Conservation (phyloP, 2,888 invertebrate genomes). For the Endomychus coccineus region DNA sequence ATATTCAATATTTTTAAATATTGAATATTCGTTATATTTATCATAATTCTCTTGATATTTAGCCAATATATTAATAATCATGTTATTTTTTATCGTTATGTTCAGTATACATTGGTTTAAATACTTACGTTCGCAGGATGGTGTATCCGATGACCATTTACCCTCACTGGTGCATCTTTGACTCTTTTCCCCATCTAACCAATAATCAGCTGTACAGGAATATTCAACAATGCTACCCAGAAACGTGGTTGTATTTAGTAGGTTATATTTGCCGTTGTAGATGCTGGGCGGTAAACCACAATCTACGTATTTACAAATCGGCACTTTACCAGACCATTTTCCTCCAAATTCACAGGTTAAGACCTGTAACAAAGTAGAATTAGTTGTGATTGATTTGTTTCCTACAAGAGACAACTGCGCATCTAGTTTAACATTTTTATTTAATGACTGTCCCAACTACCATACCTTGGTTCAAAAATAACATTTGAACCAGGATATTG, state of each 20-base stretch:
- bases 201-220: constrained; percentile 73
- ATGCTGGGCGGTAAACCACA: constrained; percentile 77
- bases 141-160: constrained; percentile 80
- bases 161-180: constrained; percentile 75
- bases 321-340: constrained; percentile 72
- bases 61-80: no score
- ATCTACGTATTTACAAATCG: constrained; percentile 79
- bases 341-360: constrained; percentile 81
- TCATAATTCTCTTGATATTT: no score
- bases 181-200: constrained; percentile 64
- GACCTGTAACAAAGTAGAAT: constrained; percentile 46
- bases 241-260: constrained; percentile 74
- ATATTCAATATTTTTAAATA: no score
- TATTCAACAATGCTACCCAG: constrained; percentile 74
- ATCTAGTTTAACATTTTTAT: no score
- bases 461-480: no score
- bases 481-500: no score
- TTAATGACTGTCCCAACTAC: no score
- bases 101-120: neutral
- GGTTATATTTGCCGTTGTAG: constrained; percentile 63
- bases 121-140: constrained; percentile 73
- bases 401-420: no score
- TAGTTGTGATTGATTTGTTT: no score
- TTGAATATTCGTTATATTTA: no score
- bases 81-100: no score